Base-by-base conservation (phyloP, 2,888 invertebrate species). In the Caenorhabditis macrosperma region DNA sequence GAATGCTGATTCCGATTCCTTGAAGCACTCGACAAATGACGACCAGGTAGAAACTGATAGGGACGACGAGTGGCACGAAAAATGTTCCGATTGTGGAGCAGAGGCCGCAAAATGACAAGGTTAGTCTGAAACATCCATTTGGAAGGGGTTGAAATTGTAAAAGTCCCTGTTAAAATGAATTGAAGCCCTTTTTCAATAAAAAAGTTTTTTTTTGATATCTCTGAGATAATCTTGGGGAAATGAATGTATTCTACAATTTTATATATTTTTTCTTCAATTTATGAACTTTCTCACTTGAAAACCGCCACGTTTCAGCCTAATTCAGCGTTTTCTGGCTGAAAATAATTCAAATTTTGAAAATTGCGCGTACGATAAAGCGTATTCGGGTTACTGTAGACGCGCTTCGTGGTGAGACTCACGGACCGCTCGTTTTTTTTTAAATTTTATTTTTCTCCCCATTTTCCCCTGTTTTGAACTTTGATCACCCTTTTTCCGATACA, bases 21-120 rank as follows among this genome's bases (percentile, higher is more conserved):
- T 77, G 69, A 33, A 72, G 57, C 17, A 63, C 57, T 22, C 72
- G 22, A 26, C 72, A 72, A 10, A 64, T 2, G 0, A 72, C 63
- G 0, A 72, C 72, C 0, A 72, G 30, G 22, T 72, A 64, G 35
- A 72, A 72, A 17, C 72, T 64, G 46, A 46, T 41, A 17, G 55
- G 28, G 5, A 72, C 72, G 7, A 63, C 63, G 22, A 72, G 22
- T 3, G 72, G 78, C 0, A 61, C 66, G 55, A 78, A 54, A 22
- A 78, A 50, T 6, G 71, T 78, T 24, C 78, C 78, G n/a, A 72
- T 44, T 1, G 66, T 67, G 22, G 78, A 78, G 55, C 60, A 72
- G 1, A 78, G 24, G 2, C 78, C 78, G 48, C 78, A 78, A n/a
- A 66, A 26, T 2, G 71, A 72, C 9, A 78, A 30, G 26, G 67